These are phyloP conservation scores for Atherix ibis DNA, from an alignment of 2,888 invertebrate species.

Conservation along the genomic window DNA sequence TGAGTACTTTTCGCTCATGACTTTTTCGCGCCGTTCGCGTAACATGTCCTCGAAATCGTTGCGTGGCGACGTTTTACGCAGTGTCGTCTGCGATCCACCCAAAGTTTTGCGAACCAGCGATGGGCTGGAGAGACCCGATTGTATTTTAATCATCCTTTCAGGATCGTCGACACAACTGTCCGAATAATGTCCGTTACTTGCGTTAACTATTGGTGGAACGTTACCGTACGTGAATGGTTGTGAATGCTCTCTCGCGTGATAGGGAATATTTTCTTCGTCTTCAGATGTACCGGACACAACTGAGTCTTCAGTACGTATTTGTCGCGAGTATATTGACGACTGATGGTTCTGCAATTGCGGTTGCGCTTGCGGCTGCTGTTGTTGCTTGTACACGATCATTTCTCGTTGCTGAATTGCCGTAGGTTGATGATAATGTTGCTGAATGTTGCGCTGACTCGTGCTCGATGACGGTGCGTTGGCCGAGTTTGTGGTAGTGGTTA, in stretches of 20 bases:
- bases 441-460: conserved; percentile 1
- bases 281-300: conserved; percentile 11
- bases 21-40: conserved; percentile 31
- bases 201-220: conserved; percentile 32
- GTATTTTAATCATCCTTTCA: conserved; percentile 44
- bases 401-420: no score
- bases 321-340: conserved; percentile 31
- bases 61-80: conserved; percentile 25
- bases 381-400: conserved; percentile 4
- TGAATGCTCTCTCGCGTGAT: conserved; percentile 80
- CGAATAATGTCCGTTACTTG: conserved; percentile 10
- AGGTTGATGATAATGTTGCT: conserved; percentile 5
- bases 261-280: conserved; percentile 55
- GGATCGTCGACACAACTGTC: conserved; percentile 32
- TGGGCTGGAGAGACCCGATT: conserved; percentile 66
- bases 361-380: conserved; percentile 29
- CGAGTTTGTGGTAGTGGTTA: conserved; percentile 5
- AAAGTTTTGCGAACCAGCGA: conserved; percentile 55
- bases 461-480: background rate
- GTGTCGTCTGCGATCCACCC: conserved; percentile 6
- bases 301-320: conserved; percentile 26
- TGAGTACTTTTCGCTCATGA: conserved; percentile 20
- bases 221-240: conserved; percentile 80
- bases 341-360: conserved; percentile 28
- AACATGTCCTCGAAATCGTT: conserved; percentile 32